Conservation (phyloP, 1,140 invertebrate genomes). For the Acromyrmex heyeri region DNA sequence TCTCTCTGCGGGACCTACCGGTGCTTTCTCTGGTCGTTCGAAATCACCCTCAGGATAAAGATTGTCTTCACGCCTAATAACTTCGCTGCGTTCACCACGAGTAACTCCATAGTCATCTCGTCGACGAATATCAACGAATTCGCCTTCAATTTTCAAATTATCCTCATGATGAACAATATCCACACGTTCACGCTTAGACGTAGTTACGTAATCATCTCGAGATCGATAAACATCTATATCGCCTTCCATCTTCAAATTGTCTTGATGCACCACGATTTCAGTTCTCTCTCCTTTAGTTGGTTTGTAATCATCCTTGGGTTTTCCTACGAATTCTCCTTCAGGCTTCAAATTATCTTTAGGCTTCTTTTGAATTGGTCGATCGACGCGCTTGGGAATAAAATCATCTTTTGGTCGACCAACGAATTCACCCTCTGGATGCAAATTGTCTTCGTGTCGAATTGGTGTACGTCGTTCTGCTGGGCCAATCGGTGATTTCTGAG, state of each 20-base stretch:
- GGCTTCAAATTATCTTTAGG: conserved; percentile 90
- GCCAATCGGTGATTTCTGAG: conserved; percentile 60
- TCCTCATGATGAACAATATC: conserved; percentile 84
- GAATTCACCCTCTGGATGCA: conserved; percentile 87
- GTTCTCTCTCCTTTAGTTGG: conserved; percentile 78
- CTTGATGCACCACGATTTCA: conserved; percentile 86
- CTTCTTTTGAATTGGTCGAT: conserved; percentile 88
- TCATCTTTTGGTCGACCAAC: conserved; percentile 87
- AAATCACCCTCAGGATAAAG: conserved; percentile 86
- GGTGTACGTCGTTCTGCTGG: conserved; percentile 82
- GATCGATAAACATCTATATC: conserved; percentile 84
- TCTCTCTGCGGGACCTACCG: conserved; percentile 75
- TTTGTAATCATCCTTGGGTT: conserved; percentile 72
- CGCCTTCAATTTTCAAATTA: conserved; percentile 88
- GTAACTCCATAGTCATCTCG: conserved; percentile 88
- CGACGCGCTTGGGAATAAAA: conserved; percentile 87
- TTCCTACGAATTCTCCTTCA: conserved; percentile 88
- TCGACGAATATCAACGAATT: conserved; percentile 86
- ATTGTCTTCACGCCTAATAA: conserved; percentile 88
- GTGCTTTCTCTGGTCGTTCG: conserved; percentile 79
- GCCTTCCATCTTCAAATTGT: conserved; percentile 89
- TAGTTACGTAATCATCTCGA: conserved; percentile 86
- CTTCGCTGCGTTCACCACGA: conserved; percentile 88
- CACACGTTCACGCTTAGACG: conserved; percentile 84
- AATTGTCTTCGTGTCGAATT: conserved; percentile 85